Evolutionary conservation across 2,888 invertebrate genomes (phyloP).

Genomic region (Abrostola tripartita): DNA sequence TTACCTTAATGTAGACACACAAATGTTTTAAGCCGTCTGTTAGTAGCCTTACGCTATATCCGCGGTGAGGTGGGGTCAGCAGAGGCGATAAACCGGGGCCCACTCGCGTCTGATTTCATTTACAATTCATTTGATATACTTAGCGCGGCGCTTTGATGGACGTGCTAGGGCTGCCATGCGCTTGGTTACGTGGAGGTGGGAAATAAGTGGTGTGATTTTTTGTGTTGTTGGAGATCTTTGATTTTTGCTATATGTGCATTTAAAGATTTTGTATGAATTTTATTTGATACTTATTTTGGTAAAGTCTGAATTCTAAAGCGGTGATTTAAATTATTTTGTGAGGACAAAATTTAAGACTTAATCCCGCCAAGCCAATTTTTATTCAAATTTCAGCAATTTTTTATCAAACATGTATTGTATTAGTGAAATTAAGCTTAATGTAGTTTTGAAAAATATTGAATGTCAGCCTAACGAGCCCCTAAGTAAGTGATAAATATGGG

Average conservation of each 20-base stretch:
- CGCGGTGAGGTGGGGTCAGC: slow-evolving; percentile 14
- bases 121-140: slow-evolving; percentile 87
- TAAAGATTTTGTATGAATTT: no score
- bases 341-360: no score
- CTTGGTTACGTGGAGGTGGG: background rate
- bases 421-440: no score
- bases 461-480: no score
- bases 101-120: slow-evolving; percentile 86
- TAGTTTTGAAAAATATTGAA: no score
- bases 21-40: slow-evolving; percentile 11
- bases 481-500: no score
- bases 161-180: slow-evolving; percentile 67
- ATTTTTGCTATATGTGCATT: no score
- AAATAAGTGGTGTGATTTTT: slow-evolving; percentile 10
- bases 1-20: background rate
- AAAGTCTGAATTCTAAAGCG: no score
- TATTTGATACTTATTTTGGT: background rate
- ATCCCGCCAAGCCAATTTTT: no score
- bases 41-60: slow-evolving; percentile 11
- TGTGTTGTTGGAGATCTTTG: slow-evolving; percentile 29
- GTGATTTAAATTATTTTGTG: no score
- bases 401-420: no score
- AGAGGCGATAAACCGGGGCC: slow-evolving; percentile 71
- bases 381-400: no score
- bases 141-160: slow-evolving; percentile 78